Evolutionary conservation across 2,113 vertebrate genomes (phyloP).

Genomic region (Mastomys coucha): DNA sequence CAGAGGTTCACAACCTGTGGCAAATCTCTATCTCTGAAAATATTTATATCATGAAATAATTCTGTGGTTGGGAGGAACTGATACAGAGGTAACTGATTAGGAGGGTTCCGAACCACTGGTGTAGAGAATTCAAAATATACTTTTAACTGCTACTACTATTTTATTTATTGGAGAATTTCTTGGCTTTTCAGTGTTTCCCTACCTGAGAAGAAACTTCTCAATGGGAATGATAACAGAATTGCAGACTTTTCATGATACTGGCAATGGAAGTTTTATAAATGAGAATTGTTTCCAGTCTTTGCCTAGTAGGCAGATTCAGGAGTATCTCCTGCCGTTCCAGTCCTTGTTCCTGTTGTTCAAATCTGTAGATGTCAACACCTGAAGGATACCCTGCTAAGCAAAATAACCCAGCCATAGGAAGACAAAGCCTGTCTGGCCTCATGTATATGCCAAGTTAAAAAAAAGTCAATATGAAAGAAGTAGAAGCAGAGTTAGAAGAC

Average conservation of each 20-base stretch:
- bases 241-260: neutral
- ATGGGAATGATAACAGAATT: slow-evolving; percentile 17
- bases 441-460: neutral
- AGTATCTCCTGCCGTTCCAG: neutral
- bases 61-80: neutral
- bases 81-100: neutral
- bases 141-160: neutral
- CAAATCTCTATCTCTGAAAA: neutral
- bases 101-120: neutral
- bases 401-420: neutral
- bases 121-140: neutral
- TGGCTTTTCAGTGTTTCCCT: slow-evolving; percentile 39
- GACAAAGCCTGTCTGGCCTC: neutral
- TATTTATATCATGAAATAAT: neutral
- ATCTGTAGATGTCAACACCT: neutral
- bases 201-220: slow-evolving; percentile 40
- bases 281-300: slow-evolving; percentile 29
- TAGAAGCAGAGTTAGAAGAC: neutral
- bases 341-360: neutral
- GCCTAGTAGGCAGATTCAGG: neutral
- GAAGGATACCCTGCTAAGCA: neutral
- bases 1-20: neutral
- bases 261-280: slow-evolving; percentile 48
- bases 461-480: neutral
- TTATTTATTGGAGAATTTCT: neutral